These are phyloP conservation scores for Catharus fuscescens DNA, from an alignment of 2,113 vertebrate genomes.

Conservation along the genomic window DNA sequence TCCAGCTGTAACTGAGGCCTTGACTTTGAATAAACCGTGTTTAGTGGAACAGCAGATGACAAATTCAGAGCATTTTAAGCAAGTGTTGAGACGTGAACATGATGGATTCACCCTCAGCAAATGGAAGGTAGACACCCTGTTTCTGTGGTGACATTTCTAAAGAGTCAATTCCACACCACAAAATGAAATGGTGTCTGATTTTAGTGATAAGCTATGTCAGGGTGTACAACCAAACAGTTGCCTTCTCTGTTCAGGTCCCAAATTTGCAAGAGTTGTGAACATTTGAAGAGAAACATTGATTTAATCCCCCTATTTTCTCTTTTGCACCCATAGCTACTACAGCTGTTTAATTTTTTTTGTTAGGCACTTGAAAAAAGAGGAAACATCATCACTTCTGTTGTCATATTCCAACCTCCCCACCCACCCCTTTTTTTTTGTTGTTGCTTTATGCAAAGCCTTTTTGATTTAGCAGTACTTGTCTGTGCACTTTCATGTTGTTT, in stretches of 20 bases:
- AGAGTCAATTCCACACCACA: not conserved
- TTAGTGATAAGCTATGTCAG: not conserved
- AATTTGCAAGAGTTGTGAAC: not conserved
- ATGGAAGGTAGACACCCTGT: not conserved
- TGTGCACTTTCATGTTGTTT: not conserved
- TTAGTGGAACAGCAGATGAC: not conserved
- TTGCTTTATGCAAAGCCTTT: not conserved
- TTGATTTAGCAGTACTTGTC: slow-evolving; percentile 27
- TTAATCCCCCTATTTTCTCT: not conserved
- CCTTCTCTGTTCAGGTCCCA: not conserved
- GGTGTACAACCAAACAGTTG: not conserved
- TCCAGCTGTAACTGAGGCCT: not conserved
- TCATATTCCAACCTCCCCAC: not conserved
- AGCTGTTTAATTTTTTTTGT: not conserved
- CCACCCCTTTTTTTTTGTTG: fast-evolving
- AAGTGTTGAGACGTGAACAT: not conserved
- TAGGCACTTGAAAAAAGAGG: not conserved
- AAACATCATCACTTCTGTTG: not conserved
- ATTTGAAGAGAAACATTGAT: not conserved
- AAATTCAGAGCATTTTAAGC: not conserved
- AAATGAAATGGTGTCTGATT: not conserved
- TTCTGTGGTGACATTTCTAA: not conserved
- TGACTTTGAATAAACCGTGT: not conserved
- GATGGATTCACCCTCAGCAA: not conserved
- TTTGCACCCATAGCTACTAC: not conserved